Evolutionary conservation across 2,113 vertebrate species (phyloP).

Genomic region (Dryoscopus gambensis): DNA sequence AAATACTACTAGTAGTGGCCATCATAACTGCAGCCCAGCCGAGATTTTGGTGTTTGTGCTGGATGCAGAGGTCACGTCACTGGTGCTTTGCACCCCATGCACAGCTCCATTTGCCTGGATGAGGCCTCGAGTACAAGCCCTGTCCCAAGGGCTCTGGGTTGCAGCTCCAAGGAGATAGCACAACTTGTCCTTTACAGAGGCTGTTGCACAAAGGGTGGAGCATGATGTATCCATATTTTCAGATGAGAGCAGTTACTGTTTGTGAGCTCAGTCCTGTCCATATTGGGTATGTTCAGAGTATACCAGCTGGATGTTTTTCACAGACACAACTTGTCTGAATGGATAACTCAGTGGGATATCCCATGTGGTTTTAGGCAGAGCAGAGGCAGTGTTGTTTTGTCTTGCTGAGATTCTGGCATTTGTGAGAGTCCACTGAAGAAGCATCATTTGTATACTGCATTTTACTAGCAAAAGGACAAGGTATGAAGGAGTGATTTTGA

Average conservation of each 20-base stretch:
- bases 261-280: background rate
- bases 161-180: background rate
- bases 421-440: background rate
- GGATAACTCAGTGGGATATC: background rate
- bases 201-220: background rate
- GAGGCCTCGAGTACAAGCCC: background rate
- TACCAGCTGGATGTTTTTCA: background rate
- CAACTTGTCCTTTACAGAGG: background rate
- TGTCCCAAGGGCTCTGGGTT: background rate
- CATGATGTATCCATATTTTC: background rate
- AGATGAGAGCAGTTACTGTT: background rate
- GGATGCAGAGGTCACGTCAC: rapidly evolving
- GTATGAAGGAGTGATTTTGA: background rate
- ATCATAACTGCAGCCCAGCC: background rate
- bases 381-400: background rate
- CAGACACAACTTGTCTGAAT: background rate
- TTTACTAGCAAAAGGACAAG: background rate
- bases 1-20: background rate
- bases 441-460: rapidly evolving
- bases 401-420: background rate
- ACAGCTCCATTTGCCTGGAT: background rate
- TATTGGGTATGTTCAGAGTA: background rate
- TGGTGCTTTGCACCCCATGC: background rate
- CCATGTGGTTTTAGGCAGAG: background rate
- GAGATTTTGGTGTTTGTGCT: background rate